phyloP scores from a whole-genome alignment of 2,888 invertebrate genomes.

The Agonopterix alstromeriana region DNA sequence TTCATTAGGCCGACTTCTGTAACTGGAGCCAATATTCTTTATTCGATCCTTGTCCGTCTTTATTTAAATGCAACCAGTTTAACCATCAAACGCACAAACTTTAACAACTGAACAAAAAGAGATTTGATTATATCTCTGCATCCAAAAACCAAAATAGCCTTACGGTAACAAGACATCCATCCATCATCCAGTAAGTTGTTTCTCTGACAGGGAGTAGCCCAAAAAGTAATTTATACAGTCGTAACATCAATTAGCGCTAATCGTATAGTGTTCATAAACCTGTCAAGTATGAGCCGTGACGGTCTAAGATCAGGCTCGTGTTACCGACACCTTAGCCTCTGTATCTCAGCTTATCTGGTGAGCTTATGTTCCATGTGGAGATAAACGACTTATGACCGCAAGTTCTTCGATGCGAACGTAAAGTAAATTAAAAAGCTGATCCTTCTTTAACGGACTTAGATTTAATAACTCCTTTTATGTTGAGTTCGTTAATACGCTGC shows the following conservation, averaged over 20 bases:
- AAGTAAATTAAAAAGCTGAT: conserved; percentile 2
- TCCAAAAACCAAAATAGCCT: neutral
- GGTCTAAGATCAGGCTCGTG: conserved; percentile 19
- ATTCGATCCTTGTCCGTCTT: too few relatives aligned
- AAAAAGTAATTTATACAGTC: neutral
- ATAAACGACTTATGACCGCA: conserved; percentile 25
- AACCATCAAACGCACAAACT: too few relatives aligned
- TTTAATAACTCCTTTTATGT: too few relatives aligned
- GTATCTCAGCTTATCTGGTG: conserved; percentile 32
- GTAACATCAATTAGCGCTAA: conserved; percentile 5
- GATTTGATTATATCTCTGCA: too few relatives aligned
- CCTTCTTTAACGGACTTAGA: neutral
- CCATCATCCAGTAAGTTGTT: neutral
- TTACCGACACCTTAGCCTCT: conserved; percentile 37
- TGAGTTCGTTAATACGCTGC: too few relatives aligned
- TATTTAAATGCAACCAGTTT: too few relatives aligned
- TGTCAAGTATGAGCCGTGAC: conserved; percentile 27
- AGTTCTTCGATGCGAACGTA: conserved; percentile 19
- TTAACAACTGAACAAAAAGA: too few relatives aligned
- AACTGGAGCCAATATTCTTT: too few relatives aligned
- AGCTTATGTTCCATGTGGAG: conserved; percentile 21
- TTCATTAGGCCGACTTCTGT: too few relatives aligned
- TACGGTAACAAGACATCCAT: neutral
- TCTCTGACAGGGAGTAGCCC: neutral
- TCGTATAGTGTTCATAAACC: conserved; percentile 8